phyloP scores from a whole-genome alignment of 2,113 vertebrate species.

The Daubentonia madagascariensis region DNA sequence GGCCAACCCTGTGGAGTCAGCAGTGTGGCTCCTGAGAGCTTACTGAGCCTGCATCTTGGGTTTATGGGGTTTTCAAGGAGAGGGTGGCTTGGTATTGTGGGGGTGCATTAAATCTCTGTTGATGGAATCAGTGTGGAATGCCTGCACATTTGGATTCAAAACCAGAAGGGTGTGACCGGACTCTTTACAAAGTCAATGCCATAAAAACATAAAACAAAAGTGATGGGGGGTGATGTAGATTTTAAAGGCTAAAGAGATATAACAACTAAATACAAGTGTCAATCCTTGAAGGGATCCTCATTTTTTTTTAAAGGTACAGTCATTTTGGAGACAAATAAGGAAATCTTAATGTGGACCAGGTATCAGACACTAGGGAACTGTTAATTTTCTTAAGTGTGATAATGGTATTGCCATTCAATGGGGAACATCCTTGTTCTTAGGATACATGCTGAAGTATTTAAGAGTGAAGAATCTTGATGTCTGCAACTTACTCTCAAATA shows the following conservation, averaged over 20 bases:
- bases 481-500: background rate
- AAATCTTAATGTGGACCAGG: background rate
- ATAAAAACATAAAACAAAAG: background rate
- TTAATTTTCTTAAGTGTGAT: background rate
- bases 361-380: background rate
- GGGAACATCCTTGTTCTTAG: background rate
- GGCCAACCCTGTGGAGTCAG: background rate
- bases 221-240: background rate
- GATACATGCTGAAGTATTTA: background rate
- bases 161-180: background rate
- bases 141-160: background rate
- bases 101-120: background rate
- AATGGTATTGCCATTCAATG: background rate
- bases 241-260: background rate
- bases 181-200: background rate
- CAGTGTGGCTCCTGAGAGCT: background rate
- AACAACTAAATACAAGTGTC: background rate
- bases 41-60: accelerated
- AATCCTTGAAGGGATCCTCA: background rate
- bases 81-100: background rate
- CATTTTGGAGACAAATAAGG: background rate
- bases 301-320: background rate
- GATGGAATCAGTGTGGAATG: background rate
- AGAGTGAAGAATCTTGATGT: background rate
- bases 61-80: background rate